A percentile compares a stretch with the other conserved stretches of the same genome.
Evolutionary conservation across 2,888 invertebrate species (phyloP).

Genomic region (Drosophila siamana): DNA sequence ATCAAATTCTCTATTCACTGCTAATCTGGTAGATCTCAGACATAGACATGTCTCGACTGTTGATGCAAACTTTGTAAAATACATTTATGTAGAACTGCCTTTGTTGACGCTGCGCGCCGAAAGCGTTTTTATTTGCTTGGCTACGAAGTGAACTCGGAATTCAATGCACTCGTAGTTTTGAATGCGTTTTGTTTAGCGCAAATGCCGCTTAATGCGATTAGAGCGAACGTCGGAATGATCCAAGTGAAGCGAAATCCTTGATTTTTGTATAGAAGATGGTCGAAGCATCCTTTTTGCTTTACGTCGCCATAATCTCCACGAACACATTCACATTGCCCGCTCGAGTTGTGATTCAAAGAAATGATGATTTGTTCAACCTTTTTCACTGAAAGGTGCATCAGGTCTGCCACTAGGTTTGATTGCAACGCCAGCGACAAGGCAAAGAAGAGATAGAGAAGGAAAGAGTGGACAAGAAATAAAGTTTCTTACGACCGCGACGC

Average conservation of each 20-base stretch:
- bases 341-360: neutral
- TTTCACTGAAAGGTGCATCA: neutral
- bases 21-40: too few relatives aligned
- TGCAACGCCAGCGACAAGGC: neutral
- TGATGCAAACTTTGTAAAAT: too few relatives aligned
- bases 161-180: neutral
- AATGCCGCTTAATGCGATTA: neutral
- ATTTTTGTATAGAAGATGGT: neutral
- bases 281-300: neutral
- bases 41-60: too few relatives aligned
- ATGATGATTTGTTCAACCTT: neutral
- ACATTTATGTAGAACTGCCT: too few relatives aligned
- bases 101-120: too few relatives aligned
- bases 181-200: neutral
- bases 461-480: neutral
- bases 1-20: too few relatives aligned
- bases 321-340: neutral
- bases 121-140: too few relatives aligned
- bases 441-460: neutral
- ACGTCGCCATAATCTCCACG: neutral
- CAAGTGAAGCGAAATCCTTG: neutral
- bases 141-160: neutral
- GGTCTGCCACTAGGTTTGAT: neutral
- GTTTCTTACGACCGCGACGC: slow-evolving; percentile 2
- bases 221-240: neutral